phyloP scores from a whole-genome alignment of 2,888 invertebrate species.

The Amphiduros pacificus region DNA sequence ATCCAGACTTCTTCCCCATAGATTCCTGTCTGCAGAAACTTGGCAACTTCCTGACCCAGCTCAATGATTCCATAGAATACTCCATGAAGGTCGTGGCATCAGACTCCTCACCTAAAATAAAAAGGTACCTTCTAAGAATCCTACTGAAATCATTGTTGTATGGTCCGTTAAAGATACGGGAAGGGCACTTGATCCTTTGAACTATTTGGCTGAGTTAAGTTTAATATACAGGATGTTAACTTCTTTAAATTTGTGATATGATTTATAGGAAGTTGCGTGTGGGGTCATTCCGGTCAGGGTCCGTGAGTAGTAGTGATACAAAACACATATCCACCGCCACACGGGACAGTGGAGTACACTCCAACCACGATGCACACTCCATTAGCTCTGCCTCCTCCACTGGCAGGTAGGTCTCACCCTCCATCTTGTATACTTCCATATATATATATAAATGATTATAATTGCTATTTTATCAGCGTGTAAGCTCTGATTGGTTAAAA shows the following conservation, averaged over 20 bases:
- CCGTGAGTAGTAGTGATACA: slow-evolving; percentile 41
- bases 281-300: slow-evolving; percentile 23
- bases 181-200: no score
- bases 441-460: no score
- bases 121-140: slow-evolving; percentile 7
- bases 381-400: slow-evolving; percentile 1
- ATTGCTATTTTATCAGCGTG: no score
- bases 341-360: slow-evolving; percentile 47
- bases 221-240: no score
- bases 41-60: slow-evolving; percentile 57
- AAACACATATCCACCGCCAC: slow-evolving; percentile 37
- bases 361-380: slow-evolving; percentile 36
- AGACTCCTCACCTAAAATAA: slow-evolving; percentile 17
- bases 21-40: slow-evolving; percentile 54
- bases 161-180: no score
- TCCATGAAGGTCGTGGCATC: slow-evolving; percentile 56
- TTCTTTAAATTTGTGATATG: no score
- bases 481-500: no score
- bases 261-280: slow-evolving; percentile 8
- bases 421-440: no score
- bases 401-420: slow-evolving; percentile 8
- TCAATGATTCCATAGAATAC: slow-evolving; percentile 61
- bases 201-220: no score
- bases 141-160: no score
- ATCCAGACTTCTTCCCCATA: slow-evolving; percentile 59